phyloP scores from a whole-genome alignment of 2,797 vertebrate genomes.

The Micropoecilia bifurca region DNA sequence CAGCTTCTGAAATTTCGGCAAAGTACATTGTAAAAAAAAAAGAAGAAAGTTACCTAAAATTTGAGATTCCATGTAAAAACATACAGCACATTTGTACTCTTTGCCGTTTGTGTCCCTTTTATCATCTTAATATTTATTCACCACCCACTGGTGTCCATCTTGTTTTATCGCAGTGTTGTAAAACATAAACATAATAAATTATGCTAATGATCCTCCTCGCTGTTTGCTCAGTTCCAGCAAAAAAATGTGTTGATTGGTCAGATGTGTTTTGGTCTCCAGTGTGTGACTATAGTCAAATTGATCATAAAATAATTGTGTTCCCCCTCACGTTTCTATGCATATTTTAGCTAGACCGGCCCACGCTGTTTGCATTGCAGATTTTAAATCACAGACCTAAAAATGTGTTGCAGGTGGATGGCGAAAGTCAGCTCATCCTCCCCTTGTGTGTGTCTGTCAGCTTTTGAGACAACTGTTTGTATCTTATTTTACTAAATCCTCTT shows the following conservation, averaged over 20 bases:
- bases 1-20: background rate
- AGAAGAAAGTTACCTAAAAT: background rate
- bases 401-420: background rate
- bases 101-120: background rate
- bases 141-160: background rate
- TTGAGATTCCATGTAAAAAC: background rate
- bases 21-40: background rate
- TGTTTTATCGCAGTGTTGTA: background rate
- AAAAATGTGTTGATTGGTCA: background rate
- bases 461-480: background rate
- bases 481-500: slow-evolving; percentile 13
- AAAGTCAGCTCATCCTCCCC: background rate
- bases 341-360: background rate
- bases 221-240: background rate
- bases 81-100: background rate
- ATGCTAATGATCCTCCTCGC: background rate
- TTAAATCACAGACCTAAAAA: background rate
- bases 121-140: background rate
- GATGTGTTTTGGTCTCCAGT: background rate
- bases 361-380: background rate
- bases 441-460: background rate
- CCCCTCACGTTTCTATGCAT: background rate
- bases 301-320: background rate
- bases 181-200: background rate
- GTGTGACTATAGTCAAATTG: background rate